phyloP scores from a whole-genome alignment of 2,113 vertebrate species.

The Anguilla rostrata region DNA sequence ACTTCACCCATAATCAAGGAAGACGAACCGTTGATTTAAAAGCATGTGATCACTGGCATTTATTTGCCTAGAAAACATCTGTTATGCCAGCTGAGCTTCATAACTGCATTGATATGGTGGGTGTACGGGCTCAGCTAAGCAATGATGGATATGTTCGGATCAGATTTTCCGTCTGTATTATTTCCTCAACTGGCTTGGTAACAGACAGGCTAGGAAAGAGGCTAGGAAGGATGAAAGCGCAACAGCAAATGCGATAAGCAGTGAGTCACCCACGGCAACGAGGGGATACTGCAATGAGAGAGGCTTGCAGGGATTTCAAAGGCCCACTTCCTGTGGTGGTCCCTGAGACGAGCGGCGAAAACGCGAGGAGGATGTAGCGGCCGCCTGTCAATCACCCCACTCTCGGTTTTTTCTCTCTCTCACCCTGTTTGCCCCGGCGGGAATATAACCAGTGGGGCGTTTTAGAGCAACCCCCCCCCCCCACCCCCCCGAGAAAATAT shows the following conservation, averaged over 20 bases:
- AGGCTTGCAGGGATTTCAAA: constrained; percentile 3
- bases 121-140: too few relatives aligned
- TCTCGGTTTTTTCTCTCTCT: neutral
- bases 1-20: neutral
- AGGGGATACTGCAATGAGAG: neutral
- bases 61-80: too few relatives aligned
- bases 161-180: neutral
- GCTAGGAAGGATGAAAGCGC: neutral
- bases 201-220: neutral
- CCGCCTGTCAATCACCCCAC: neutral
- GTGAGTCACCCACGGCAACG: neutral
- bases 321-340: neutral
- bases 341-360: too few relatives aligned
- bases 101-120: too few relatives aligned
- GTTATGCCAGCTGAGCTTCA: too few relatives aligned
- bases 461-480: neutral
- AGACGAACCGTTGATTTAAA: neutral
- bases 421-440: neutral
- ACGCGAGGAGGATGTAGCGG: neutral
- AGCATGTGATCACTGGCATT: neutral
- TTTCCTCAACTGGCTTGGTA: neutral
- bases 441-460: neutral
- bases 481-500: neutral
- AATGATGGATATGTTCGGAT: too few relatives aligned
- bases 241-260: neutral